Percentiles rank a stretch among this genome's conserved stretches.
Evolutionary conservation across 2,797 vertebrate genomes (phyloP).

Genomic region (Pteronotus mesoamericanus): DNA sequence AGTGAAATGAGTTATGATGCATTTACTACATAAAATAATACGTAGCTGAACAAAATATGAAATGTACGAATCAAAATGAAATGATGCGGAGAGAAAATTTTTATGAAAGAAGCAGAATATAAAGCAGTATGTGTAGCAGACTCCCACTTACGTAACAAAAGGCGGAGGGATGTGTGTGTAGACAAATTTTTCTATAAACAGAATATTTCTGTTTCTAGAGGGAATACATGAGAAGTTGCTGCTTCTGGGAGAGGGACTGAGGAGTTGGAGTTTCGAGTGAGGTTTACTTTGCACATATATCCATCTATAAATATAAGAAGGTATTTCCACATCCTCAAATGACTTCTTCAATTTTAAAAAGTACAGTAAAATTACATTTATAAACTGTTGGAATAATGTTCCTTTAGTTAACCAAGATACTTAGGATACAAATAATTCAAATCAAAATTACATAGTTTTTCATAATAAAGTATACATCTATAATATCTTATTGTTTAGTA

Average conservation of each 20-base stretch:
- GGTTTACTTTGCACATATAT: neutral
- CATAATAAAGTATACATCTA: neutral
- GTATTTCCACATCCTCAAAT: neutral
- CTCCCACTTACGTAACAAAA: neutral
- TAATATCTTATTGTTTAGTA: neutral
- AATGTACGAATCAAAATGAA: neutral
- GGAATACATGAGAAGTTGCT: neutral
- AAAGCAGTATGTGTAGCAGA: neutral
- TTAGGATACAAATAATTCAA: neutral
- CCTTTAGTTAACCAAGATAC: neutral
- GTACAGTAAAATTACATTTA: neutral
- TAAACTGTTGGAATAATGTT: neutral
- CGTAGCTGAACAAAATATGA: neutral
- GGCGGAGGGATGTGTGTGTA: neutral
- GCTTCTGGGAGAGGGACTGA: neutral
- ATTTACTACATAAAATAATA: neutral
- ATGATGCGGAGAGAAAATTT: neutral
- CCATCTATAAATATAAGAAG: neutral
- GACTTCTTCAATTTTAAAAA: neutral
- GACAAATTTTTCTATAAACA: neutral
- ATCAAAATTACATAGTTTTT: neutral
- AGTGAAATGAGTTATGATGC: neutral
- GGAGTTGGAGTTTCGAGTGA: neutral
- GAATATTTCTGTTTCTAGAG: neutral
- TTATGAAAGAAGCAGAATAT: neutral